Evolutionary conservation across 2,113 vertebrate species (phyloP).

Genomic region (Dendrocopos noguchii): DNA sequence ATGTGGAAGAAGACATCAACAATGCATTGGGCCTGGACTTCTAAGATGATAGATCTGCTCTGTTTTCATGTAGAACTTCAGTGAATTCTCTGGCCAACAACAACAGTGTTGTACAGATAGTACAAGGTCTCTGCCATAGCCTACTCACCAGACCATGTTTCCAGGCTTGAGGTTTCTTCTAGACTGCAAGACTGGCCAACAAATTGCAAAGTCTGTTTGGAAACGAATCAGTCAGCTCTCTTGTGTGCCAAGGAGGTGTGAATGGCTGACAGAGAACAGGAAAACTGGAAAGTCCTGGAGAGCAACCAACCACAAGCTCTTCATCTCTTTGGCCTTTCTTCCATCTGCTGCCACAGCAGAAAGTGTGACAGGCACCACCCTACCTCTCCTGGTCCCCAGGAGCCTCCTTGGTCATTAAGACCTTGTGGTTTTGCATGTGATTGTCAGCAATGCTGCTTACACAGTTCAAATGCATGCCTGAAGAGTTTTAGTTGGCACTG

Average conservation of each 20-base stretch:
- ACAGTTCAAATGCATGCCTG: background rate
- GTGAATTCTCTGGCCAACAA: background rate
- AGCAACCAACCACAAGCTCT: background rate
- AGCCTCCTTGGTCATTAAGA: background rate
- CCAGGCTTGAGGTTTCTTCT: slow-evolving; percentile 3
- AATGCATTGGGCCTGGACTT: background rate
- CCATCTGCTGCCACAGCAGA: background rate
- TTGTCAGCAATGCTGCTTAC: background rate
- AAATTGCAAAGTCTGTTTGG: slow-evolving; percentile 15
- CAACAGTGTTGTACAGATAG: background rate
- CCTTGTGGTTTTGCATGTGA: background rate
- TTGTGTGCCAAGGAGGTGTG: background rate
- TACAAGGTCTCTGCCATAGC: background rate
- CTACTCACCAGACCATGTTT: slow-evolving; percentile 9
- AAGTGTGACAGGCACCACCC: background rate
- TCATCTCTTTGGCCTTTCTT: background rate
- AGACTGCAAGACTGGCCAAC: background rate
- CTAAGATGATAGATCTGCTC: background rate
- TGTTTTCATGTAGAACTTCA: background rate
- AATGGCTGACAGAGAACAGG: background rate
- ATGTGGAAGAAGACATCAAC: background rate
- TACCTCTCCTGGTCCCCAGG: background rate
- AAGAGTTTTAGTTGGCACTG: slow-evolving; percentile 5
- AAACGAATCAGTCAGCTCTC: background rate
- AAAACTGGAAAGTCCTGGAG: background rate